phyloP scores from a whole-genome alignment of 2,113 vertebrate genomes.

The Chlamydotis undulata region DNA sequence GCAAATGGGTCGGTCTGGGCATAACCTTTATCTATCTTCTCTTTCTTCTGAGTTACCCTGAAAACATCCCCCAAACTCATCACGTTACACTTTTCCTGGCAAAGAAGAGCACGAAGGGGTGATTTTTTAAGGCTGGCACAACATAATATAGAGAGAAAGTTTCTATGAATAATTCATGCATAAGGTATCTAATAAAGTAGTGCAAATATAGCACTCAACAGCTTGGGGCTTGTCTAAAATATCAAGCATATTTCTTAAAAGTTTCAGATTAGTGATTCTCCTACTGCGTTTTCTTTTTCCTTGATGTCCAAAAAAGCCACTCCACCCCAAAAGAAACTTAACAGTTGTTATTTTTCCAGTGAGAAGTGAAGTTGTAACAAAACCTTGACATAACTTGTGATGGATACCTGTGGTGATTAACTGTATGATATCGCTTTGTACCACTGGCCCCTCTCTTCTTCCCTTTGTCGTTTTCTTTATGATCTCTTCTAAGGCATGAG shows the following conservation, averaged over 20 bases:
- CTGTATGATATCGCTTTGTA: accelerated
- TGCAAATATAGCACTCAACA: not conserved
- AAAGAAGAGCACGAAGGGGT: not conserved
- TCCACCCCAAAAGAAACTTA: not conserved
- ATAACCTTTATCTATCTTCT: accelerated
- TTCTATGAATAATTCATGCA: not conserved
- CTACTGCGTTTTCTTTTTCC: not conserved
- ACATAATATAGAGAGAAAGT: not conserved
- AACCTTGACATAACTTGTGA: not conserved
- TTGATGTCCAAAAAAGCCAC: not conserved
- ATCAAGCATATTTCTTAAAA: accelerated
- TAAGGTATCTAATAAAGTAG: not conserved
- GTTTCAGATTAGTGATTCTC: not conserved
- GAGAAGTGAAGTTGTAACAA: not conserved
- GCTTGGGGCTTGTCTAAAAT: not conserved
- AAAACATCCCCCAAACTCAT: not conserved
- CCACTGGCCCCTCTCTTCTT: not conserved
- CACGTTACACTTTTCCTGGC: not conserved
- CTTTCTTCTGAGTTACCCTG: not conserved
- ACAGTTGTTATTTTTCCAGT: not conserved
- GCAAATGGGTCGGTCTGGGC: not conserved
- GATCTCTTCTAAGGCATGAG: not conserved
- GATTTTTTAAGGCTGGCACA: not conserved
- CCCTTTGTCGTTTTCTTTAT: not conserved
- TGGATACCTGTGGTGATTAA: not conserved